A percentile compares a stretch with the other conserved stretches of the same genome.
Evolutionary conservation across 2,113 vertebrate genomes (phyloP).

Genomic region (Carassius carassius): DNA sequence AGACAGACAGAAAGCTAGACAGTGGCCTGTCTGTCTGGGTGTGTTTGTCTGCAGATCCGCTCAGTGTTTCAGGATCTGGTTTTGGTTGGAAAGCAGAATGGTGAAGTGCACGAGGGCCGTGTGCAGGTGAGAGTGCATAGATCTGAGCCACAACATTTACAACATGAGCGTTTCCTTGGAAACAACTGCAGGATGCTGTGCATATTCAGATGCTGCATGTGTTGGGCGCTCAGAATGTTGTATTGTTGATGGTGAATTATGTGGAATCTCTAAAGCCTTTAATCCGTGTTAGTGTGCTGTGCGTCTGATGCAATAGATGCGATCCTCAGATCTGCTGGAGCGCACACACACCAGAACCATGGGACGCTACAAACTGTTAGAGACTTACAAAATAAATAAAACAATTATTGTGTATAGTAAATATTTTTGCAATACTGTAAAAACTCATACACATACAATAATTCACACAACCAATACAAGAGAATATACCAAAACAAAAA

Average conservation of each 20-base stretch:
- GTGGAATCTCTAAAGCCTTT: constrained; percentile 55
- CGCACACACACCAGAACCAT: neutral
- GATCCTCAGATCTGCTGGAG: neutral
- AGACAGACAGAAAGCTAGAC: neutral
- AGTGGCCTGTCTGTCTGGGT: neutral
- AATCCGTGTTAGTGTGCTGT: constrained; percentile 48
- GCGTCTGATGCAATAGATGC: constrained; percentile 10
- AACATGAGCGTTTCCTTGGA: constrained; percentile 55
- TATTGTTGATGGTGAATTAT: constrained; percentile 49
- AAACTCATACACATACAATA: too few species aligned
- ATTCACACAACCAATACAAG: too few species aligned
- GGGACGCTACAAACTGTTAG: neutral
- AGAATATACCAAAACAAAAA: too few species aligned
- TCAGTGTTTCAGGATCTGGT: neutral
- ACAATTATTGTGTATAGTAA: too few species aligned
- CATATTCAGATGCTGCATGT: constrained; percentile 36
- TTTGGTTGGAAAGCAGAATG: neutral
- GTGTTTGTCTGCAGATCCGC: too few species aligned
- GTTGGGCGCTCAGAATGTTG: constrained; percentile 29
- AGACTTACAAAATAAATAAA: too few species aligned
- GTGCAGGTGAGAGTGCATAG: neutral
- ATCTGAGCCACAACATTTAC: constrained; percentile 42
- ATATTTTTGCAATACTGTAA: too few species aligned
- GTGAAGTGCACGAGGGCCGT: neutral
- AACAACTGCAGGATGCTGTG: constrained; percentile 49